Evolutionary conservation across 2,113 vertebrate species (phyloP), one percentile per base, ranked within the genome.

Genomic region (Pagrus major): DNA sequence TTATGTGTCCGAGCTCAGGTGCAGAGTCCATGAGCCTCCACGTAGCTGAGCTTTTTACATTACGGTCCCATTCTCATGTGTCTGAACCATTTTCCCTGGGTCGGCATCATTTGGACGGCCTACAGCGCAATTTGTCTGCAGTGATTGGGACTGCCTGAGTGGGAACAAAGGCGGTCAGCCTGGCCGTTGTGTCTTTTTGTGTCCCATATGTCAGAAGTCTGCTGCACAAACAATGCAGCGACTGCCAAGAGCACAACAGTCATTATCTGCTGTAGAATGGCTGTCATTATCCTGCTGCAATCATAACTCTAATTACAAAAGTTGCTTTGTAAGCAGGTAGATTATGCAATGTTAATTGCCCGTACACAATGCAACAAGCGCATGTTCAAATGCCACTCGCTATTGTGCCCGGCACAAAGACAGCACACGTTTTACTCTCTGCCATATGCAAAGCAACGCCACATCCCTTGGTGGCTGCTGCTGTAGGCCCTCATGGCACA

Each of bases 251-350:
- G 79, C 86, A 71, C 73, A 76, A 78, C 78, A 82, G 86, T 88
- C 92, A 92, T 94, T 95, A 93, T 93, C 94, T 75, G 46, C 66
- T 71, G 81, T 70, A 81, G 86, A 91, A 95, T 94, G 76, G 46
- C 73, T 73, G 85, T 81, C 89, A 93, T 93, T 90, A 93, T 92
- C 90, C 79, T 76, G 25, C 87, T 27, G 81, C 93, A 91, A 93
- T 95, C 94, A 92, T 93, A 93, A 88, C 86, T 94, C 92, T 94
- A 94, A 94, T 95, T 94, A 95, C 91, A 92, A 93, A 94, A 93
- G 89, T 90, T 94, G 94, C 94, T 86, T 89, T 91, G 93, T 94
- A 94, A 94, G 94, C 93, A 93, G 76, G 81, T 90, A 87, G 93
- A 93, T 94, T 92, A 92, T 83, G 88, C 76, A 69, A 92, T 93